A percentile compares a stretch with the other conserved stretches of the same genome.
Conservation (phyloP, 64 coral and sea anemone genomes). For the Hydrozoanthus tunicans region DNA sequence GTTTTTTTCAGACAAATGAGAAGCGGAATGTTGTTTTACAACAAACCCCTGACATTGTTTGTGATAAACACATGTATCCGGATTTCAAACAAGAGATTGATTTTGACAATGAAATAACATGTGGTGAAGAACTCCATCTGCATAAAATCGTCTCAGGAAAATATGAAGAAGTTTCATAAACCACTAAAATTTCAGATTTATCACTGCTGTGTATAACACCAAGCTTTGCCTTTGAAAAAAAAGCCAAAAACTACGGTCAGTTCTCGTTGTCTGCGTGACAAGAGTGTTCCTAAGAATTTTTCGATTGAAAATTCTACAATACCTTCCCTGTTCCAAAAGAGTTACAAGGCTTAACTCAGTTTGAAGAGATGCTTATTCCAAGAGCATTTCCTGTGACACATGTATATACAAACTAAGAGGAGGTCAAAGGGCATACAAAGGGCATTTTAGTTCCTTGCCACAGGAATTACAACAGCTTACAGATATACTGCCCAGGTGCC, state of each 20-base stretch:
- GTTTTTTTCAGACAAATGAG: conserved; percentile 50
- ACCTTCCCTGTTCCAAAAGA: conserved; percentile 63
- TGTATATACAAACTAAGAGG: conserved; percentile 59
- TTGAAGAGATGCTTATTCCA: conserved; percentile 62
- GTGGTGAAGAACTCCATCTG: not conserved
- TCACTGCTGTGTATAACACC: conserved; percentile 44
- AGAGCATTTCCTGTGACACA: conserved; percentile 52
- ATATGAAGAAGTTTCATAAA: conserved; percentile 68
- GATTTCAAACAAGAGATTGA: conserved; percentile 49
- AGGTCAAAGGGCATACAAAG: conserved; percentile 65
- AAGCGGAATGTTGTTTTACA: conserved; percentile 24
- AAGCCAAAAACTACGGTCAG: conserved; percentile 50
- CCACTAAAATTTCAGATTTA: conserved; percentile 43
- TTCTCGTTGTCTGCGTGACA: conserved; percentile 53
- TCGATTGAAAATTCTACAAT: conserved; percentile 54
- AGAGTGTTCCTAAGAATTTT: conserved; percentile 60
- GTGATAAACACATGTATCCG: not conserved
- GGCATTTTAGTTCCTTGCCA: conserved; percentile 28
- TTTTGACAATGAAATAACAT: conserved; percentile 59
- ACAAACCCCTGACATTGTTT: conserved; percentile 48
- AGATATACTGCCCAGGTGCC: conserved; percentile 55
- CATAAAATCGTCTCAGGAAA: conserved; percentile 37
- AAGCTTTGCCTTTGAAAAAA: conserved; percentile 70
- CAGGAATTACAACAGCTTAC: conserved; percentile 61
- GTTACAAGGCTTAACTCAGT: conserved; percentile 52